Percentiles rank a stretch among this genome's conserved stretches.
Evolutionary conservation across 1,140 invertebrate species (phyloP).

Genomic region (Sitodiplosis mosellana): DNA sequence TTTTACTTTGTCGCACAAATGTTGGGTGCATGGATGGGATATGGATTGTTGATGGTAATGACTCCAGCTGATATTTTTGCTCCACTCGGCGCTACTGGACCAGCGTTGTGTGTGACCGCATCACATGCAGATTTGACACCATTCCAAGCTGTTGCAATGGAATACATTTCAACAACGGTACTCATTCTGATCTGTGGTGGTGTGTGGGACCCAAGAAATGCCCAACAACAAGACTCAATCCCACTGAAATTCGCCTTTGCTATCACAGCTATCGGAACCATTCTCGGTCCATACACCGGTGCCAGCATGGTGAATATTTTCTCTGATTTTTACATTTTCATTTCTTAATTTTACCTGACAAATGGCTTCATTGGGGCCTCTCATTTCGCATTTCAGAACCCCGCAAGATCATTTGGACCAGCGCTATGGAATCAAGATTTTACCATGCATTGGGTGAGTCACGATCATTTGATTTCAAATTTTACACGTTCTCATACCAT

Average conservation of each 20-base stretch:
- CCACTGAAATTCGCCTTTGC: slow-evolving; percentile 41
- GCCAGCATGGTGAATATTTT: slow-evolving; percentile 17
- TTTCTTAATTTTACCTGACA: too few relatives aligned
- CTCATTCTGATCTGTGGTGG: slow-evolving; percentile 41
- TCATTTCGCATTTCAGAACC: slow-evolving; percentile 68
- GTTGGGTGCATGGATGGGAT: slow-evolving; percentile 47
- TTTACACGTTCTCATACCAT: background rate
- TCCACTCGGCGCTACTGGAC: slow-evolving; percentile 4
- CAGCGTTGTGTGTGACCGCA: slow-evolving; percentile 35
- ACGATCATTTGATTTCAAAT: slow-evolving; percentile 2
- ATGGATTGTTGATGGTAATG: slow-evolving; percentile 37
- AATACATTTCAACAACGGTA: slow-evolving; percentile 36
- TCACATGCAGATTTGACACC: slow-evolving; percentile 25
- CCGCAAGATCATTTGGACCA: slow-evolving; percentile 57
- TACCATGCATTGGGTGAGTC: slow-evolving; percentile 49
- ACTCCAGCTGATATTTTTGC: slow-evolving; percentile 24
- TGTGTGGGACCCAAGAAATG: slow-evolving; percentile 41
- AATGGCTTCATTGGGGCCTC: slow-evolving; percentile 41
- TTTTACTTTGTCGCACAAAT: slow-evolving; percentile 53
- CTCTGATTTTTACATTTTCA: slow-evolving; percentile 10
- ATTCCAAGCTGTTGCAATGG: slow-evolving; percentile 32
- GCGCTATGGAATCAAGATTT: slow-evolving; percentile 51
- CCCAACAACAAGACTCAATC: slow-evolving; percentile 31
- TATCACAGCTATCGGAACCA: slow-evolving; percentile 37
- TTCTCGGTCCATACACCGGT: slow-evolving; percentile 19